phyloP scores from a whole-genome alignment of 1,140 invertebrate genomes.

The Aphidius gifuensis region DNA sequence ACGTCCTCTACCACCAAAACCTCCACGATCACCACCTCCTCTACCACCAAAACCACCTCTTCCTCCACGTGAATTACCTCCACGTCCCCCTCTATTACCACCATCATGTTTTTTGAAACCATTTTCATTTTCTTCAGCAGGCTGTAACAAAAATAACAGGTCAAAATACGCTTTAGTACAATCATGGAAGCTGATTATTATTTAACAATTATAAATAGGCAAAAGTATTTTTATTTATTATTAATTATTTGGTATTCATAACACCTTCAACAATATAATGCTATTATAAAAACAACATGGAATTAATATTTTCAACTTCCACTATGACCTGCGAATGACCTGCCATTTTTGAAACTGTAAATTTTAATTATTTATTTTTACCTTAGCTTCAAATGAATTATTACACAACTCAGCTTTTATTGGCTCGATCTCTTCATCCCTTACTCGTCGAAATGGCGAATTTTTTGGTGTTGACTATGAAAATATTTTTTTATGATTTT shows the following conservation, averaged over 20 bases:
- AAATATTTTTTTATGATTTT: constrained; percentile 16
- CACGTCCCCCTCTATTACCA: constrained; percentile 40
- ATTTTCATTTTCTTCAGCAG: constrained; percentile 37
- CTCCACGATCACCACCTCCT: constrained; percentile 35
- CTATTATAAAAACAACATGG: too few species aligned
- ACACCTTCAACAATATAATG: too few species aligned
- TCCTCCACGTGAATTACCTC: constrained; percentile 39
- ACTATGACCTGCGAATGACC: constrained; percentile 43
- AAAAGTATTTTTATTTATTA: too few species aligned
- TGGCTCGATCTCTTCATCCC: constrained; percentile 69
- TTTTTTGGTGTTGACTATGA: constrained; percentile 45
- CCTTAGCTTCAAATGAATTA: constrained; percentile 95
- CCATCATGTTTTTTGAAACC: constrained; percentile 39
- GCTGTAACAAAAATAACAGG: constrained; percentile 51
- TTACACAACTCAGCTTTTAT: constrained; percentile 71
- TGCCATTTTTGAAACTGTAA: constrained; percentile 26
- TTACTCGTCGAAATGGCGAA: constrained; percentile 79
- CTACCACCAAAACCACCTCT: constrained; percentile 33
- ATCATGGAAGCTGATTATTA: constrained; percentile 25
- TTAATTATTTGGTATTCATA: too few species aligned
- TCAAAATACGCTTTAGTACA: constrained; percentile 33
- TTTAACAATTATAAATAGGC: not conserved
- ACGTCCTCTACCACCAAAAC: constrained; percentile 33
- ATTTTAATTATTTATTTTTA: constrained; percentile 59
- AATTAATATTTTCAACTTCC: too few species aligned